Evolutionary conservation across 2,113 vertebrate genomes (phyloP).

Genomic region (Misgurnus anguillicaudatus): DNA sequence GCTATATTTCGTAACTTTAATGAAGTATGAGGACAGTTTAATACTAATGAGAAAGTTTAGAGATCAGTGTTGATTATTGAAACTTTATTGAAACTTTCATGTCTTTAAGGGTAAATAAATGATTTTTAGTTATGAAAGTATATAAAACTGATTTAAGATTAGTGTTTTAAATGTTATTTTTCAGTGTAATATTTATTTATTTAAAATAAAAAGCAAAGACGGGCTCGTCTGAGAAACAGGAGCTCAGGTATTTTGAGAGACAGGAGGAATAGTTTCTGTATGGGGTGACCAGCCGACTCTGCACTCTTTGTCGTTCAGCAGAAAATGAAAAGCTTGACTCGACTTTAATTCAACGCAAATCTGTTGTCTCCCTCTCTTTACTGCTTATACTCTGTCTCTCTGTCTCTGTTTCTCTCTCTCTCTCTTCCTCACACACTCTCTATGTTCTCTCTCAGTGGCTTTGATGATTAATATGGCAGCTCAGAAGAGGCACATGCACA

Average conservation of each 20-base stretch:
- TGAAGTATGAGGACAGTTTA: too few species aligned
- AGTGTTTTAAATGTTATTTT: too few species aligned
- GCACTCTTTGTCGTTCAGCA: slow-evolving; percentile 69
- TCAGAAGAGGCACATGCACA: slow-evolving; percentile 59
- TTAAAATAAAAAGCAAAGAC: too few species aligned
- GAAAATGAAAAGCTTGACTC: slow-evolving; percentile 59
- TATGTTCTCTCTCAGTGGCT: slow-evolving; percentile 30
- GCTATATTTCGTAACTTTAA: too few species aligned
- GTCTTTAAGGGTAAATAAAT: too few species aligned
- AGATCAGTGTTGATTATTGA: too few species aligned
- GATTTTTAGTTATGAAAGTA: too few species aligned
- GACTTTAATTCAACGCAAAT: slow-evolving; percentile 50
- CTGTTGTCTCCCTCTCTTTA: neutral
- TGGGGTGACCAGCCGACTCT: slow-evolving; percentile 42
- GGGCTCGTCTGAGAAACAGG: neutral
- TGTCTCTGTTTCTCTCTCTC: neutral
- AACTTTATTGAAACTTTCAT: too few species aligned
- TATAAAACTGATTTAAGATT: too few species aligned
- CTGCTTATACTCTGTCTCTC: neutral
- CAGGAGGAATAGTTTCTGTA: neutral
- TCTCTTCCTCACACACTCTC: neutral
- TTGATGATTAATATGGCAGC: slow-evolving; percentile 68
- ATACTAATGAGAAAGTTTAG: too few species aligned
- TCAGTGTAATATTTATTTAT: too few species aligned
- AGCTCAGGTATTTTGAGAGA: neutral